Evolutionary conservation across 2,888 invertebrate genomes (phyloP), one percentile per base, ranked within the genome.

Genomic region (Coelinius sp.): DNA sequence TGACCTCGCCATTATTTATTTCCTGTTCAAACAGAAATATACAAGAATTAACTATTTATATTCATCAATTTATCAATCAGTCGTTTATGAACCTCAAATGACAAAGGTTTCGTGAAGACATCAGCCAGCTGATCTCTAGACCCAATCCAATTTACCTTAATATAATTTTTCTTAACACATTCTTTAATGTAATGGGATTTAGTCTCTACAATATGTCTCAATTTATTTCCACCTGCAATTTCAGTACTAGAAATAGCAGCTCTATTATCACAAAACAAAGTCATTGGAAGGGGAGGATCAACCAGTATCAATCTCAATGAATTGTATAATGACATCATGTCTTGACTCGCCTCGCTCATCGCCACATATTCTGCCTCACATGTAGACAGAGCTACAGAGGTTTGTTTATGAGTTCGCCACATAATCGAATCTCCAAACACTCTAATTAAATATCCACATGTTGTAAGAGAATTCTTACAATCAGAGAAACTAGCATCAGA

Each of bases 271-370:
- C 74, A 74, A 65, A 71, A 71, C 41, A 71, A 27, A 8, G 12
- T 74, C 1, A 71, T 52, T 17, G 71, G 71, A 20, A 20, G 63
- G 12, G 68, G 27, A 2, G 62, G 62, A 52, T 66, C 12, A 1
- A 68, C 59, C n/a, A 71, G 53, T 12, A 74, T 74, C 7, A 52
- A 65, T 66, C 62, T 25, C 12, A 71, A 59, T n/a, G 74, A 56
- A 7, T 71, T 74, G 64, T 74, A 68, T 0, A 74, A 38, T 10
- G 74, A 71, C 53, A 74, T 49, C 35, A 74, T 20, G 24, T 74
- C 71, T 52, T 74, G 65, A 65, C 73, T 65, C 6, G 73, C 71
- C 22, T 74, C 68, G 27, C n/a, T n/a, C n/a, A n/a, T n/a, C n/a
- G n/a, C n/a, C n/a, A n/a, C n/a, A n/a, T n/a, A n/a, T n/a, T n/a